Conservation (phyloP, 2,113 vertebrate species). For the Microcebus jonahi region DNA sequence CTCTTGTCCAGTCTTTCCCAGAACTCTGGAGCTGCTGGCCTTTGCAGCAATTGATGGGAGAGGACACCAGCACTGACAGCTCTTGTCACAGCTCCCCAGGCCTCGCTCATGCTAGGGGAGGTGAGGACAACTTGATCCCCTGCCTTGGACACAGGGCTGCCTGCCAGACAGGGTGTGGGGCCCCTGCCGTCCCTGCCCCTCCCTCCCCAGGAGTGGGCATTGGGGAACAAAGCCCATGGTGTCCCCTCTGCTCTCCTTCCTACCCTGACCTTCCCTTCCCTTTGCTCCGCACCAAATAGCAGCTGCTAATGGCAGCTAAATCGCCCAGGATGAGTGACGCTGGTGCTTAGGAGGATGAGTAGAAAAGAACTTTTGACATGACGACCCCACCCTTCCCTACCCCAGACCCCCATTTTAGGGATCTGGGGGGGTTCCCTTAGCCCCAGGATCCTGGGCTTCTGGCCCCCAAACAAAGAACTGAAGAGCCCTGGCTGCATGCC, state of each 20-base stretch:
- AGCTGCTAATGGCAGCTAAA: constrained; percentile 44
- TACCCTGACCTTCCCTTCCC: neutral
- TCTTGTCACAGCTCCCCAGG: constrained; percentile 50
- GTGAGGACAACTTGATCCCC: constrained; percentile 61
- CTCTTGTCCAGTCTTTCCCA: constrained; percentile 14
- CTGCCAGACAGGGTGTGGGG: neutral
- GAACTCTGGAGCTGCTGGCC: neutral
- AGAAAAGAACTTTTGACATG: neutral
- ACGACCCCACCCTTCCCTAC: neutral
- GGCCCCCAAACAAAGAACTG: neutral
- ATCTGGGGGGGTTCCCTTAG: neutral
- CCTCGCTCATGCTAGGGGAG: constrained; percentile 23
- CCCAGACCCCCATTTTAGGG: fast-evolving
- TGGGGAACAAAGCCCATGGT: constrained; percentile 68
- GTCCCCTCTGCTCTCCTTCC: constrained; percentile 15
- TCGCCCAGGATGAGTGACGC: constrained; percentile 66
- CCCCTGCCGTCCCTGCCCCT: neutral
- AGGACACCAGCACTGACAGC: constrained; percentile 68
- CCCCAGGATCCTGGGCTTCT: neutral
- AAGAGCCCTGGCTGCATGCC: neutral
- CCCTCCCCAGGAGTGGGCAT: neutral
- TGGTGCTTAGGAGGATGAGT: neutral
- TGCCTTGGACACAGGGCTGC: neutral
- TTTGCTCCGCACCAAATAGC: neutral
- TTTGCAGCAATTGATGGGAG: neutral